Base-by-base conservation (phyloP, 2,113 vertebrate species). In the Etia nguti region DNA sequence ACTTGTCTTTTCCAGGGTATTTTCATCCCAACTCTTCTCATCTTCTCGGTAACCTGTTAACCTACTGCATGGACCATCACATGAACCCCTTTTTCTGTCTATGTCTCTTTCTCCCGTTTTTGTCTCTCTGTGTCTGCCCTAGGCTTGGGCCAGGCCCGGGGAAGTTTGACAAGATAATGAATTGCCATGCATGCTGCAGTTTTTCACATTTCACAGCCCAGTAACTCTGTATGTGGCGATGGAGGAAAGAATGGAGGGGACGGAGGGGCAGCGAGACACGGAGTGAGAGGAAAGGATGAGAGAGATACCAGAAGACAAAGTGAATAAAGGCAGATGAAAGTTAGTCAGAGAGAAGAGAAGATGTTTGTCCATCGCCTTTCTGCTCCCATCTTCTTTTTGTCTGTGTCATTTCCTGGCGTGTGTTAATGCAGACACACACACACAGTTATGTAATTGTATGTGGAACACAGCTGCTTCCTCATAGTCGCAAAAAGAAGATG, bases 151-250 rank as follows among this genome's bases (percentile, higher is more conserved):
- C 91, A 82, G 88, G 90, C 94, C 89, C 85, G 85, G 90, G 86
- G 93, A 94, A 93, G 90, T 96, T 95, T 96, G 95, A 96, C 94
- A 96, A 94, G 95, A 95, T 96, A 96, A 96, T 96, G 94, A 95
- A 96, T 95, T 90, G 88, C 93, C 83, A 91, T 91, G 93, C 94
- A 94, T 92, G 92, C 92, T 92, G 94, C 94, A 93, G 94, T 95
- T 95, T 95, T 95, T 95, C 91, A 93, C 93, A 96, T 96, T 96
- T 96, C 94, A 95, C 94, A 93, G 93, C 92, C 94, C 92, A 94
- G 93, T 95, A 94, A 93, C 89, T 94, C 93, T 94, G 89, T 70
- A 36, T 89, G 81, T 82, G 86, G 83, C 60, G 56, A 75, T 80
- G 84, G 73, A 84, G 73, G 80, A 31, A 41, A 36, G 70, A 86